Base-by-base conservation (phyloP, 2,797 vertebrate species). In the Thalassophryne amazonica region DNA sequence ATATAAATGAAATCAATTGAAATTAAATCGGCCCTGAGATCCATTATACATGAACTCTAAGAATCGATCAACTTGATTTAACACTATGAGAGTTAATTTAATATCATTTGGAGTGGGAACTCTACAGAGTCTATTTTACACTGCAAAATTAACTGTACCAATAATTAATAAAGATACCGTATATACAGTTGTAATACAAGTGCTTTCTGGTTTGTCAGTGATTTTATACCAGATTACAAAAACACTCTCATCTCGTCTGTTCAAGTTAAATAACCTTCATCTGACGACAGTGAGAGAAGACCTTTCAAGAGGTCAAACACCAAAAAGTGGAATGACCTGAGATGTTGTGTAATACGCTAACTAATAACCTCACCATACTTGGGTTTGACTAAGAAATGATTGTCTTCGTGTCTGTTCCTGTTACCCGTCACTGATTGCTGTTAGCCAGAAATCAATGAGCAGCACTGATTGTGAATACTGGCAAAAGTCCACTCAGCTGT, bases 231-330 rank as follows among this genome's bases (percentile, higher is more conserved):
- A n/a, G n/a, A n/a, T n/a, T 11, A 7, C 22, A 30, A 2, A 22
- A 17, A 13, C 4, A 8, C 10, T 6, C 7, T 24, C 51, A 42
- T 8, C 3, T 4, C 10, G 60, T 74, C 42, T 64, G 60, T 27
- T 78, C 70, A 69, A 64, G 71, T 37, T 49, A 37, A 9, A 25
- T 11, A 2, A 45, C 76, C 62, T 41, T 80, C 73, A 75, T 38
- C 41, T 60, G 61, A 60, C 67, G 56, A 55, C 40, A 30, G 16
- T 12, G 38, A 27, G 30, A 3, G 15, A 34, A 18, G 29, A 31
- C 49, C 46, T 4, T 42, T 39, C 31, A 39, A 1, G 12, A 68
- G 51, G 53, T 42, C 48, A 54, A 43, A 47, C 34, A 43, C 15
- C 0, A 28, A 53, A 4, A 25, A 23, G n/a, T 24, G 39, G 6